Base-by-base conservation (phyloP, 2,113 vertebrate genomes). In the Coturnix japonica region DNA sequence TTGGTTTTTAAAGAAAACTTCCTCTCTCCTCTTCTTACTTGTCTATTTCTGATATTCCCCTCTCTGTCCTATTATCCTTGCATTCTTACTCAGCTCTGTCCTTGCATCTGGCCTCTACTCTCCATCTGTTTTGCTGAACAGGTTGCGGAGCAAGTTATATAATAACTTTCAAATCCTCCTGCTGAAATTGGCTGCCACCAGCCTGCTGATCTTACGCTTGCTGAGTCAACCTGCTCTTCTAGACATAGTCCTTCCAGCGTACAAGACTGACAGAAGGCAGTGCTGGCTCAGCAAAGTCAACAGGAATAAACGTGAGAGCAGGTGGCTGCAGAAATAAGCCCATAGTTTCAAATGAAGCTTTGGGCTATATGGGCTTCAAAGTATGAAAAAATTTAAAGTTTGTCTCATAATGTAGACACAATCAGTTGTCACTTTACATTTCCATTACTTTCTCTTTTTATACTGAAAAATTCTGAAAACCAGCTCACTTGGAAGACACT, bases 61-160 rank as follows among this genome's bases (percentile, higher is more conserved):
- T 70, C 46, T 85, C 60, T 49, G 83, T 90, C 79, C 82, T 81
- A n/a, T 30, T 65, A 12, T 47, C 35, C 65, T 72, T 85, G 28
- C 23, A 35, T 74, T 82, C 47, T 67, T 85, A 77, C 7, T 90
- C 72, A 37, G 70, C 49, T 82, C 51, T 87, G 79, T 57, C 87
- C 79, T 91, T 95, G 90, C 63, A 61, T 90, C 70, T 79, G 26
- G 28, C 64, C 61, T 84, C 73, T 53, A 18, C 17, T 56, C 61
- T 86, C 90, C 77, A 72, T 90, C 70, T 86, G 88, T 81, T 90
- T 90, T 78, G 77, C 85, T 76, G 90, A 91, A 86, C 93, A 90
- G 88, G 88, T 88, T 94, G 88, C 93, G 93, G 63, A 91, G 73
- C 73, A 86, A 94, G 83, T 91, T 90, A 84, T 74, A 11, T 8